These are phyloP conservation scores for Heliopora coerulea DNA, from an alignment of 92 coral and sea anemone genomes.

Conservation along the genomic window DNA sequence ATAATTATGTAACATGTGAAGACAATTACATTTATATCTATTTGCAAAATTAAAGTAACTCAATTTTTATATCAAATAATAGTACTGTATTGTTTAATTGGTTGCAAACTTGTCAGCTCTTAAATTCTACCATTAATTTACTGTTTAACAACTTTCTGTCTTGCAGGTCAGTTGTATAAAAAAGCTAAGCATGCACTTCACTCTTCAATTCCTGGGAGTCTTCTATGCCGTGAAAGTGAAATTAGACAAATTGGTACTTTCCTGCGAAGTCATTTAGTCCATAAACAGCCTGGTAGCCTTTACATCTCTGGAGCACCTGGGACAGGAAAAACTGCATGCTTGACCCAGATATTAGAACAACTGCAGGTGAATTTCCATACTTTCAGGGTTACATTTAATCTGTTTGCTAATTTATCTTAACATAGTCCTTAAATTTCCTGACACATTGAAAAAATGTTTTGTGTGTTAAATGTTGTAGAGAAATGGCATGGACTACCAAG, in stretches of 20 bases:
- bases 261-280: slow-evolving; percentile 65
- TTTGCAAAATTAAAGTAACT: too few relatives aligned
- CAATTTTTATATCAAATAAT: too few relatives aligned
- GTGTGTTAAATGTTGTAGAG: not conserved
- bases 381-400: too few relatives aligned
- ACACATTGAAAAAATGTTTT: too few relatives aligned
- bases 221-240: slow-evolving; percentile 92
- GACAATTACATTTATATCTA: too few relatives aligned
- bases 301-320: slow-evolving; percentile 99
- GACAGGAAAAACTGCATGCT: slow-evolving; percentile 97
- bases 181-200: slow-evolving; percentile 86
- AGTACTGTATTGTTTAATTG: too few relatives aligned
- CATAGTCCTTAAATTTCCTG: too few relatives aligned
- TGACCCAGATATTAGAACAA: slow-evolving; percentile 72
- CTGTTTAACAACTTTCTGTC: not conserved
- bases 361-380: slow-evolving; percentile 59
- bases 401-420: too few relatives aligned
- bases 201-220: slow-evolving; percentile 79
- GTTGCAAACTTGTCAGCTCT: not conserved
- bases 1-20: too few relatives aligned
- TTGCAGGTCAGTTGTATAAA: slow-evolving; percentile 71
- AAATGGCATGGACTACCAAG: slow-evolving; percentile 55
- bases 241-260: slow-evolving; percentile 63
- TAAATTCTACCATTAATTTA: not conserved
- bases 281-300: slow-evolving; percentile 81